phyloP scores from a whole-genome alignment of 2,113 vertebrate genomes.

The Naja naja region DNA sequence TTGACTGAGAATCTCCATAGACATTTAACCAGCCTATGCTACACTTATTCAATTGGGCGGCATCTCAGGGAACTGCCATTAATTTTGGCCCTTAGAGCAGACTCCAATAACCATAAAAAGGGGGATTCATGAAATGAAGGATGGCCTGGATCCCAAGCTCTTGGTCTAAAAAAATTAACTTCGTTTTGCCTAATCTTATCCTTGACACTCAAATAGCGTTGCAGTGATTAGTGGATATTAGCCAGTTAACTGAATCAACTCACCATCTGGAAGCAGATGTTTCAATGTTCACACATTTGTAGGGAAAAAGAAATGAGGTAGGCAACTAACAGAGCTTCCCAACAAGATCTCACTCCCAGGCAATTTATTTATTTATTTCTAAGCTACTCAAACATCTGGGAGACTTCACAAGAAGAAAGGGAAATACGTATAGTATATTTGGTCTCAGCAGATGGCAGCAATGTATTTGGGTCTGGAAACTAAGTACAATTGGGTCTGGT shows the following conservation, averaged over 20 bases:
- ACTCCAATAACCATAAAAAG: not conserved
- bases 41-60: not conserved
- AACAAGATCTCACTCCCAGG: not conserved
- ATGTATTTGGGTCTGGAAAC: not conserved
- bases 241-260: not conserved
- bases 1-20: not conserved
- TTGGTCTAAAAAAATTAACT: not conserved
- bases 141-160: not conserved
- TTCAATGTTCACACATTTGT: not conserved
- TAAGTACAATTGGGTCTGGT: not conserved
- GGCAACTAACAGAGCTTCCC: not conserved
- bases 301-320: not conserved
- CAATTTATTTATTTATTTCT: not conserved
- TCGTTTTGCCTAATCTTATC: not conserved
- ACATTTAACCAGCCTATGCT: not conserved
- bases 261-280: not conserved
- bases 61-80: not conserved
- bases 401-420: not conserved
- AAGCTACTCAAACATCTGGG: not conserved
- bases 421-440: not conserved
- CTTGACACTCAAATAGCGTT: not conserved
- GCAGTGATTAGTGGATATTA: not conserved
- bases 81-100: not conserved
- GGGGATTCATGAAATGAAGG: not conserved
- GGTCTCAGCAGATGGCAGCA: not conserved